Percentiles rank a stretch among this genome's conserved stretches.
These are phyloP conservation scores for Saguinus imperator DNA, from an alignment of 2,113 vertebrate species.

Conservation along the genomic window DNA sequence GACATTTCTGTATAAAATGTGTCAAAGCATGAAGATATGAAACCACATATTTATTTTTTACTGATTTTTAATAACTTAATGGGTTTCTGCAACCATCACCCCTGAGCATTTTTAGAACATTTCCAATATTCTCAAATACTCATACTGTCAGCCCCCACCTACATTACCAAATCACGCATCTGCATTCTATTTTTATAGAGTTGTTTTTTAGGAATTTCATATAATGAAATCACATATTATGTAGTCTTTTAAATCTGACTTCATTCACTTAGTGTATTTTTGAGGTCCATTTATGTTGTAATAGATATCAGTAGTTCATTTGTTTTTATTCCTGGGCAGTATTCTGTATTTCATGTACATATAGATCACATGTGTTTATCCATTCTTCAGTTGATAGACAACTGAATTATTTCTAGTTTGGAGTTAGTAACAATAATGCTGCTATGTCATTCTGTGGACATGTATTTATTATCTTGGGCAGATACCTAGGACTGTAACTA, in stretches of 20 bases:
- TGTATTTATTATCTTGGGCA: neutral
- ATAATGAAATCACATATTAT: neutral
- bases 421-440: neutral
- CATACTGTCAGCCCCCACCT: neutral
- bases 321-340: neutral
- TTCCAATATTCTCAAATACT: neutral
- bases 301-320: neutral
- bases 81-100: neutral
- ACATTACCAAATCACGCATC: neutral
- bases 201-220: neutral
- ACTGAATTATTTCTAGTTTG: too few species aligned
- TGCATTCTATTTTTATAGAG: neutral
- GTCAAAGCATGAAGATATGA: neutral
- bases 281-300: neutral
- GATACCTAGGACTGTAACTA: neutral
- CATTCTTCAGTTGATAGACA: neutral
- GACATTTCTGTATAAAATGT: neutral
- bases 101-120: neutral
- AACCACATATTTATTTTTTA: neutral
- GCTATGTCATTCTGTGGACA: neutral
- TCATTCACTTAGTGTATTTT: neutral
- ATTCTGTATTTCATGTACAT: neutral
- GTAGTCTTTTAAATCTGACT: neutral
- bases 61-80: neutral
- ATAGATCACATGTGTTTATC: neutral